Evolutionary conservation across 2,113 vertebrate genomes (phyloP).

Genomic region (Bos javanicus): DNA sequence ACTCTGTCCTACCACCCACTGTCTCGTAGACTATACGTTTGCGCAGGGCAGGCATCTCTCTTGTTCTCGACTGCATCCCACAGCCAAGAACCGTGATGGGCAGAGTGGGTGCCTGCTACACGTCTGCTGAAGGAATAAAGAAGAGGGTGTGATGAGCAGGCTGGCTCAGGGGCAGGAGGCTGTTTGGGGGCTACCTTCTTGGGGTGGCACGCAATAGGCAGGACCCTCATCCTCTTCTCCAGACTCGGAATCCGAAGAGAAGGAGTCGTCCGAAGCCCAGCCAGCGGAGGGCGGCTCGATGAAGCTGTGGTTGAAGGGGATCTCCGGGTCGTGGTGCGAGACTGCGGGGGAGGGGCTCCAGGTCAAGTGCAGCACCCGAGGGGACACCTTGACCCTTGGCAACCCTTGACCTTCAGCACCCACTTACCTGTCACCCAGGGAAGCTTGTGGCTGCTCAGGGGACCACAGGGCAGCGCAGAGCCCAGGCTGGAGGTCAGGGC

Average conservation of each 20-base stretch:
- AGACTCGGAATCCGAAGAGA: conserved; percentile 88
- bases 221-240: conserved; percentile 87
- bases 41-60: neutral
- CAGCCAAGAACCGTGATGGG: neutral
- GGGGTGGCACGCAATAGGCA: conserved; percentile 90
- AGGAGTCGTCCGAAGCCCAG: conserved; percentile 93
- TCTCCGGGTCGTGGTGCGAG: conserved; percentile 93
- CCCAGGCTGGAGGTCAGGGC: conserved; percentile 87
- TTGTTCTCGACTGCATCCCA: neutral
- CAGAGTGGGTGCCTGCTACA: neutral
- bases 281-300: conserved; percentile 92
- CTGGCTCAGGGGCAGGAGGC: neutral
- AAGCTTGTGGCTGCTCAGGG: conserved; percentile 87
- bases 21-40: neutral
- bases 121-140: neutral
- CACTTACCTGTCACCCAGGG: conserved; percentile 93
- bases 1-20: neutral
- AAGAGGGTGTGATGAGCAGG: neutral
- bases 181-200: conserved; percentile 84
- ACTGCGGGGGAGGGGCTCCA: conserved; percentile 79
- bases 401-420: neutral
- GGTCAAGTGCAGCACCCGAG: neutral
- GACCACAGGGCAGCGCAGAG: conserved; percentile 86
- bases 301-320: conserved; percentile 98
- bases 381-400: neutral